Conservation (phyloP, 2,888 invertebrate species). For the Asteroscopus sphinx region DNA sequence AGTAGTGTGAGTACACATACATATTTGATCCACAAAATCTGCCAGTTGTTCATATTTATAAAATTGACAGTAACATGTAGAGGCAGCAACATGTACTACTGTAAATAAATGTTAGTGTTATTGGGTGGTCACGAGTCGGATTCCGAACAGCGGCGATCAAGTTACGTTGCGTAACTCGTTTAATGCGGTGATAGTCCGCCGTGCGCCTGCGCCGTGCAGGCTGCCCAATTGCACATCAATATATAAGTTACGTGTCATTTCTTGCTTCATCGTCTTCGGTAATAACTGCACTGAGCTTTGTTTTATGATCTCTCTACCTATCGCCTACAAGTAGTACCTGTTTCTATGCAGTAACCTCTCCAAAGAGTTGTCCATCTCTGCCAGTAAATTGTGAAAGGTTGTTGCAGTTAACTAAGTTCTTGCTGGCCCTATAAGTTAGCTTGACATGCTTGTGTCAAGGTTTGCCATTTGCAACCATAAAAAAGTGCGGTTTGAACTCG, state of each 20-base stretch:
- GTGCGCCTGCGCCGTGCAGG: not conserved
- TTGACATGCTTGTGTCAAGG: too few relatives aligned
- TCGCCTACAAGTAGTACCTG: too few relatives aligned
- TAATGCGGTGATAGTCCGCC: conserved; percentile 6
- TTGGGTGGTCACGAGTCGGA: conserved; percentile 36
- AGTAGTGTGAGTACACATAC: too few relatives aligned
- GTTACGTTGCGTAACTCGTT: conserved; percentile 26
- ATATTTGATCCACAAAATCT: too few relatives aligned
- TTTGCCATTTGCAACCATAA: too few relatives aligned
- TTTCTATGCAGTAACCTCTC: too few relatives aligned
- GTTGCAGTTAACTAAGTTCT: too few relatives aligned
- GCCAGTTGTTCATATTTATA: too few relatives aligned
- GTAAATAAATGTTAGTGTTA: conserved; percentile 9
- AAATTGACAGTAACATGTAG: not conserved
- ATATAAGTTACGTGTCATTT: not conserved
- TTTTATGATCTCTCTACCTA: not conserved
- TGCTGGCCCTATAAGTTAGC: too few relatives aligned
- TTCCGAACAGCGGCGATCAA: conserved; percentile 11
- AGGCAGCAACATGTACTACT: conserved; percentile 2
- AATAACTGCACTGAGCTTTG: not conserved
- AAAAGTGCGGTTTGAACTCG: too few relatives aligned
- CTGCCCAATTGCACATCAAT: not conserved
- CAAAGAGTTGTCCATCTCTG: not conserved
- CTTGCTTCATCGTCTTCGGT: conserved; percentile 1
- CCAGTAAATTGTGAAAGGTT: too few relatives aligned